Conservation (phyloP, 2,888 invertebrate genomes). For the Frankliniella intonsa region DNA sequence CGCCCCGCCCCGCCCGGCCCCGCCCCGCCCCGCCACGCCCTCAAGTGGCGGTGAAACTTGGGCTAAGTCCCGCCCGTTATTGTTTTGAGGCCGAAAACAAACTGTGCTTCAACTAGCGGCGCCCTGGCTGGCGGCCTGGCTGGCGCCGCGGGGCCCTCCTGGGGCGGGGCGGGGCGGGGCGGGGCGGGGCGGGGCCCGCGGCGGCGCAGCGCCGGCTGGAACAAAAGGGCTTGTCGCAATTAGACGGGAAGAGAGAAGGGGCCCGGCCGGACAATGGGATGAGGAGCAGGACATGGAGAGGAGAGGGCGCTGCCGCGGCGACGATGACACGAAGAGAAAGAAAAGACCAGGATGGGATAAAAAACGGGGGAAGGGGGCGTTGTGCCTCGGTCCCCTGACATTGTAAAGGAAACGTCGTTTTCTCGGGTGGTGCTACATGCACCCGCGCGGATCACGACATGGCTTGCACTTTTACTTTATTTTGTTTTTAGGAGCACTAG, state of each 20-base stretch:
- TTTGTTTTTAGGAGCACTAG: too few relatives aligned
- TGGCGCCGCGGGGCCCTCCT: not conserved
- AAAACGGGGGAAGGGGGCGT: too few relatives aligned
- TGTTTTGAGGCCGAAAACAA: constrained; percentile 13
- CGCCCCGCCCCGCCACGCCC: not conserved
- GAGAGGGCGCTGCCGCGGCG: too few relatives aligned
- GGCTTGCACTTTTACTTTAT: too few relatives aligned
- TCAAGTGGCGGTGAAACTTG: not conserved
- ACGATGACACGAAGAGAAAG: too few relatives aligned
- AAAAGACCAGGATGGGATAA: too few relatives aligned
- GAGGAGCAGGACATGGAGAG: not conserved
- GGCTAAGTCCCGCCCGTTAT: constrained; percentile 8
- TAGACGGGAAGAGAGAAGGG: not conserved
- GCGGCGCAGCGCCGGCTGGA: not conserved
- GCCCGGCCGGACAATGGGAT: not conserved
- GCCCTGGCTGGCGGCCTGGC: not conserved
- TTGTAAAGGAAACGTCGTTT: too few relatives aligned
- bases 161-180: not conserved
- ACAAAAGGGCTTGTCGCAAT: not conserved
- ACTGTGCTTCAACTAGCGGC: constrained; percentile 10
- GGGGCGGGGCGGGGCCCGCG: too few relatives aligned
- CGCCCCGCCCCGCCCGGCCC: not conserved
- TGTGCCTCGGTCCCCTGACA: too few relatives aligned
- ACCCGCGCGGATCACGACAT: too few relatives aligned
- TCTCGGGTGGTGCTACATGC: too few relatives aligned